These are phyloP conservation scores for Chirona hameri DNA, from an alignment of 2,888 invertebrate species.

Conservation along the genomic window DNA sequence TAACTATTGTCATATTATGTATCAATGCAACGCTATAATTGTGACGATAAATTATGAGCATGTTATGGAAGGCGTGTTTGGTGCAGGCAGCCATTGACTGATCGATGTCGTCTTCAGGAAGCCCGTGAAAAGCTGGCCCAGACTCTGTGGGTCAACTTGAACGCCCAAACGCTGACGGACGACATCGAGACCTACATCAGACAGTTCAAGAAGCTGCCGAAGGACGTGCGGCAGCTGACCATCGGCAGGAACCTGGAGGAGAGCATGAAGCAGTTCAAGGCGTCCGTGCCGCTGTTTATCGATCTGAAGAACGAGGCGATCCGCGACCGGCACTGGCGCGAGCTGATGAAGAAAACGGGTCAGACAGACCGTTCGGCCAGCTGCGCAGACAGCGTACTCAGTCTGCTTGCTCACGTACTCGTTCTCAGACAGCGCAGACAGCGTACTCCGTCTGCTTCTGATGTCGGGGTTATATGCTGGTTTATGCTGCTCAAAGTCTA, in stretches of 20 bases:
- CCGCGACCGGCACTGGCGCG: conserved; percentile 83
- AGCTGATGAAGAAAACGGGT: conserved; percentile 81
- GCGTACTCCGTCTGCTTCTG: too few relatives aligned
- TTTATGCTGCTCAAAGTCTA: too few relatives aligned
- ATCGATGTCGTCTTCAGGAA: conserved; percentile 45
- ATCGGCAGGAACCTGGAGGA: conserved; percentile 68
- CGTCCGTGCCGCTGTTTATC: conserved; percentile 81
- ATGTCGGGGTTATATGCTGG: too few relatives aligned
- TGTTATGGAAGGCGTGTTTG: too few relatives aligned
- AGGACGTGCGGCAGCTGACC: conserved; percentile 54
- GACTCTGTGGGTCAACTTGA: conserved; percentile 81
- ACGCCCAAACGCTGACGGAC: conserved; percentile 75
- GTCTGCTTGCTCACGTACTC: too few relatives aligned
- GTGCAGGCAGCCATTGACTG: too few relatives aligned
- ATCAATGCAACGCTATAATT: too few relatives aligned
- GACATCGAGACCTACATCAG: conserved; percentile 81
- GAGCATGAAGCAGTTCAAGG: conserved; percentile 85
- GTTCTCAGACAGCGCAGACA: too few relatives aligned
- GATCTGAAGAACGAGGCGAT: conserved; percentile 87
- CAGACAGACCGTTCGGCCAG: conserved; percentile 43
- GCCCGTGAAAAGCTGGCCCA: conserved; percentile 78
- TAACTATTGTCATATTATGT: too few relatives aligned
- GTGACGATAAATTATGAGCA: too few relatives aligned
- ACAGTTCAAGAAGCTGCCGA: conserved; percentile 70
- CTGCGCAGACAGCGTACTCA: too few relatives aligned